Conservation (phyloP, 1,140 invertebrate species). For the Augochlora pura region DNA sequence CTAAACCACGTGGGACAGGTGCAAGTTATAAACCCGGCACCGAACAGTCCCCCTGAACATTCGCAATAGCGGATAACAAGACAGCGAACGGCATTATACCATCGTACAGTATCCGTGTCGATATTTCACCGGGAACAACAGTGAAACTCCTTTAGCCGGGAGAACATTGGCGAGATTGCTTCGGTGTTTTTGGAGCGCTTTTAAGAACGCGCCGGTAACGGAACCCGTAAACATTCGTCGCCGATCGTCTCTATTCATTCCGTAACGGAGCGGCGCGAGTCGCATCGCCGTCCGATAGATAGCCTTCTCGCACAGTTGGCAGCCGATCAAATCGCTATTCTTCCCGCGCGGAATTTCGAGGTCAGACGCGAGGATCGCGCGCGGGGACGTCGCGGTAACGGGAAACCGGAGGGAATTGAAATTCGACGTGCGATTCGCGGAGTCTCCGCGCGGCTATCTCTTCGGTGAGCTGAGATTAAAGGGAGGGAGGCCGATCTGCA, state of each 20-base stretch:
- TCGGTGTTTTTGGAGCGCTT: no score
- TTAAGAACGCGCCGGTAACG: not conserved
- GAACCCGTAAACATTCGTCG: not conserved
- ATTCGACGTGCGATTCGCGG: slow-evolving; percentile 53
- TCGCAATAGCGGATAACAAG: no score
- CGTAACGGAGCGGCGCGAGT: no score
- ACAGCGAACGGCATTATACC: no score
- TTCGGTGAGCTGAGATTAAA: slow-evolving; percentile 15
- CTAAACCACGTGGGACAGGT: no score
- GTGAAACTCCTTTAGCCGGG: no score
- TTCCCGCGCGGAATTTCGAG: slow-evolving; percentile 17
- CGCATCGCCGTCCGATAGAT: no score
- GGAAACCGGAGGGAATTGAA: slow-evolving; percentile 52
- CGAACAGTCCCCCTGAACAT: no score
- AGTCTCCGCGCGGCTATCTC: not conserved
- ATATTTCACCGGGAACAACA: no score
- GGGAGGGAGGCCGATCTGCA: slow-evolving; percentile 43
- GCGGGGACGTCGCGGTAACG: slow-evolving; percentile 30
- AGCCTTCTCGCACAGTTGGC: slow-evolving; percentile 18
- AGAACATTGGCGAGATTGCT: no score
- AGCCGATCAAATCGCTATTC: slow-evolving; percentile 13
- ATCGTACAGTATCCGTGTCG: no score
- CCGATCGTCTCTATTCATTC: not conserved
- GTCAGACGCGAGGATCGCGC: slow-evolving; percentile 9
- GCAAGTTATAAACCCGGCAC: no score